phyloP scores from a whole-genome alignment of 2,888 invertebrate genomes.

The Dorcus hopei region DNA sequence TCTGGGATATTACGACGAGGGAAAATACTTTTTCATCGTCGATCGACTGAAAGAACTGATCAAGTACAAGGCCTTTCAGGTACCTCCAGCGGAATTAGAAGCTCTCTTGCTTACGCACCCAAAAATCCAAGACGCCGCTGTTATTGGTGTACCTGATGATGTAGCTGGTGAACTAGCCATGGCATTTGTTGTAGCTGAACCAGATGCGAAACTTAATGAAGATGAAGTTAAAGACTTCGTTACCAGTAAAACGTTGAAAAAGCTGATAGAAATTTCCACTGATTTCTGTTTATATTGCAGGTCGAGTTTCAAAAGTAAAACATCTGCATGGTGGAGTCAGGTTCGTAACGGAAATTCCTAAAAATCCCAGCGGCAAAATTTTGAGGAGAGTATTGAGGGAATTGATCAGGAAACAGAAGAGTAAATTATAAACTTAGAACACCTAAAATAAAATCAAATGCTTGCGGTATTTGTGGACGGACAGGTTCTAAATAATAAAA shows the following conservation, averaged over 20 bases:
- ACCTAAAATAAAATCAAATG: too few relatives aligned
- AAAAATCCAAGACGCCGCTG: constrained; percentile 73
- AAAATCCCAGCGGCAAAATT: constrained; percentile 76
- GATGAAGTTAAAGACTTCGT: constrained; percentile 46
- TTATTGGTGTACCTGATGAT: constrained; percentile 74
- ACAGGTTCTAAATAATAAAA: too few relatives aligned
- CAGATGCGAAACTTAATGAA: constrained; percentile 51
- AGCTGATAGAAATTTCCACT: too few relatives aligned
- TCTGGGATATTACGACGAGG: constrained; percentile 75
- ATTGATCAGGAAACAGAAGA: neutral
- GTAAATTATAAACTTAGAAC: too few relatives aligned
- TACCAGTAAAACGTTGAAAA: constrained; percentile 35
- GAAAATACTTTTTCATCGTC: constrained; percentile 75
- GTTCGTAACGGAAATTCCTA: constrained; percentile 73
- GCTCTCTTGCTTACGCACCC: constrained; percentile 68
- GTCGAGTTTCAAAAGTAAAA: constrained; percentile 67
- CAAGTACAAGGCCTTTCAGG: constrained; percentile 85
- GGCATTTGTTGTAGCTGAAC: constrained; percentile 67
- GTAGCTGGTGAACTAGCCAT: constrained; percentile 70
- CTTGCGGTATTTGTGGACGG: too few relatives aligned
- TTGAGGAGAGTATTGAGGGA: constrained; percentile 54
- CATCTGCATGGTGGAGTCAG: constrained; percentile 69
- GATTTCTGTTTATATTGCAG: constrained; percentile 5
- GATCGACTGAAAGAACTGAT: constrained; percentile 87
- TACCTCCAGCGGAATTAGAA: constrained; percentile 84